Evolutionary conservation across 2,888 invertebrate genomes (phyloP), one percentile per base, ranked within the genome.

Genomic region (Metallyticus violacea): DNA sequence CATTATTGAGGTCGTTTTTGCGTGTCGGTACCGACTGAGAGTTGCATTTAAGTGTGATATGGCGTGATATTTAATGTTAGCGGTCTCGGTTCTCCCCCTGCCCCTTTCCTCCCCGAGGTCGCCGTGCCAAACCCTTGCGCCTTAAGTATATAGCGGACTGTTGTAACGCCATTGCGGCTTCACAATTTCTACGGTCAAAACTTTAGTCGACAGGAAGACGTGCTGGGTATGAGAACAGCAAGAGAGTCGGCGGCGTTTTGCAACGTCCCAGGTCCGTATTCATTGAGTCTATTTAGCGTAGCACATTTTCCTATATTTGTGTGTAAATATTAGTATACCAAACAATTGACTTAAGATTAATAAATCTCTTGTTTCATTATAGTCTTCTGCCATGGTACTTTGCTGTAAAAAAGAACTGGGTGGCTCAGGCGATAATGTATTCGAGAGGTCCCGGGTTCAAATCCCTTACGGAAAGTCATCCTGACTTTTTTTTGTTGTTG

Each of bases 41-140:
- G 40, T 26, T 77, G 26, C 77, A 28, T 28, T 77, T 83, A 28
- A 83, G 77, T 77, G 83, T 28, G 77, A 29, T 83, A 77, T 83
- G 77, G 83, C 83, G 77, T 83, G 83, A 77, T 83, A 77, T 83
- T 62, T 83, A 83, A 27, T 83, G 83, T 9, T 82, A 22, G 26
- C 7, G n/a, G 15, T 62, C 62, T 6, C 28, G 6, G 76, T 27
- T 26, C 83, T 77, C 22, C 82, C 15, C 22, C 83, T 25, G 9
- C 7, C 6, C 29, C 30, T 25, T 62, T 26, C 81, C 4, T n/a
- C 25, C 30, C 7, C 81, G 22, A 79, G 78, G 62, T 28, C 40
- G 22, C 40, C 9, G 22, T 62, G 40, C 40, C 40, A 62, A 62
- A 62, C 40, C n/a, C n/a, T n/a, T n/a, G n/a, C n/a, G n/a, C n/a